A percentile compares a stretch with the other conserved stretches of the same genome.
These are phyloP conservation scores for Scrobipalpa atriplicella DNA, from an alignment of 2,888 invertebrate species.

Conservation along the genomic window DNA sequence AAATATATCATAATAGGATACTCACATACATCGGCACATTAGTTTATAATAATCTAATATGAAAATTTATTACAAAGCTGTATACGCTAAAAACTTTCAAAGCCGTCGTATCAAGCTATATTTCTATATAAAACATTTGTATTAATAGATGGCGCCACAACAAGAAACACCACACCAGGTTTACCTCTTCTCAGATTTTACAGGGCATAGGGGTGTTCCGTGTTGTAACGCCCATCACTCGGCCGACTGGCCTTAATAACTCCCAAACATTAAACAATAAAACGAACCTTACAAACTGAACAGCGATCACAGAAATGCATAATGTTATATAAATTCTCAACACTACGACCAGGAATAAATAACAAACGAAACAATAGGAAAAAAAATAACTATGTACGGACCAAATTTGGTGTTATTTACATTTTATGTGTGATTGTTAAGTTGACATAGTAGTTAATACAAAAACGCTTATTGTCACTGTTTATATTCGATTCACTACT, in stretches of 20 bases:
- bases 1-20: background rate
- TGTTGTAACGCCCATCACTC: too few species aligned
- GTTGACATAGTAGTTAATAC: slow-evolving; percentile 48
- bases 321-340: slow-evolving; percentile 53
- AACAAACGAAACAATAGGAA: slow-evolving; percentile 43
- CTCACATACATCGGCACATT: background rate
- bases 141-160: too few species aligned
- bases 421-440: slow-evolving; percentile 48
- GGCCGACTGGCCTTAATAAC: too few species aligned
- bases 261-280: slow-evolving; percentile 46
- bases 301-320: slow-evolving; percentile 78
- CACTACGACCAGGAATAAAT: slow-evolving; percentile 50
- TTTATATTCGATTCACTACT: slow-evolving; percentile 44
- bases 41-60: too few species aligned
- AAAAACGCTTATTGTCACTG: slow-evolving; percentile 75
- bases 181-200: too few species aligned
- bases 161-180: too few species aligned
- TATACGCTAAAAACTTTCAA: too few species aligned
- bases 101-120: too few species aligned
- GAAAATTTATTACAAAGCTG: too few species aligned
- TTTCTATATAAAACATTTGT: too few species aligned
- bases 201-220: too few species aligned
- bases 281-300: slow-evolving; percentile 65
- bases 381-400: slow-evolving; percentile 56
- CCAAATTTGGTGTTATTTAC: slow-evolving; percentile 26